Evolutionary conservation across 2,888 invertebrate genomes (phyloP), one percentile per base, ranked within the genome.

Genomic region (Lepidocyrtinus sp.): DNA sequence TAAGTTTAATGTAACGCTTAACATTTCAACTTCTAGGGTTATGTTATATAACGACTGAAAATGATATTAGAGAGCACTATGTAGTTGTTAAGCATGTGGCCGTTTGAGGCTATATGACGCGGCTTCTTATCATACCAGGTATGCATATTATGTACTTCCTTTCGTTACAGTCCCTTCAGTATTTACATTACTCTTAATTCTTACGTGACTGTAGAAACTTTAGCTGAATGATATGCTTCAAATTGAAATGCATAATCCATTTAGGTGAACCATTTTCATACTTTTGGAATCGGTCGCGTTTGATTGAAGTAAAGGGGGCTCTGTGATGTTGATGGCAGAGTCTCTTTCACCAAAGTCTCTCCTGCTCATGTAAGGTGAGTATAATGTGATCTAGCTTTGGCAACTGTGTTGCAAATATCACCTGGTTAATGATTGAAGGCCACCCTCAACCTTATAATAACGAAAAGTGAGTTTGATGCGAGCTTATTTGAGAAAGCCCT

Each of bases 401-500:
- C 55, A n/a, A 55, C 55, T 55, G 19, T 61, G 61, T 22, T 22
- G 61, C 22, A 21, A 21, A n/a, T 61, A 22, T 2, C 22, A 2
- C 1, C 17, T 22, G 9, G 9, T 61, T 19, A 22, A 76, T 70
- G 76, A 70, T 79, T 85, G 86, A 86, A 86, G 86, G 86, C 84
- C 85, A 84, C 81, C 81, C 82, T 82, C 78, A 78, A 72, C 80
- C 77, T 85, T 86, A 86, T 84, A 86, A 86, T 84, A 75, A 82
- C 75, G 84, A 85, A 50, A 86, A 84, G 82, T 80, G 80, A 79
- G 65, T 61, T 76, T 71, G 55, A 65, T 50, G 80, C 82, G 67
- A 55, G 64, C 67, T 84, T 86, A 86, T 85, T 86, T 86, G 84
- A 82, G 83, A 86, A 84, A 86, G 79, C 75, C 72, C 78, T 81